Conservation (phyloP, 2,113 vertebrate species). For the Glaucidium brasilianum region DNA sequence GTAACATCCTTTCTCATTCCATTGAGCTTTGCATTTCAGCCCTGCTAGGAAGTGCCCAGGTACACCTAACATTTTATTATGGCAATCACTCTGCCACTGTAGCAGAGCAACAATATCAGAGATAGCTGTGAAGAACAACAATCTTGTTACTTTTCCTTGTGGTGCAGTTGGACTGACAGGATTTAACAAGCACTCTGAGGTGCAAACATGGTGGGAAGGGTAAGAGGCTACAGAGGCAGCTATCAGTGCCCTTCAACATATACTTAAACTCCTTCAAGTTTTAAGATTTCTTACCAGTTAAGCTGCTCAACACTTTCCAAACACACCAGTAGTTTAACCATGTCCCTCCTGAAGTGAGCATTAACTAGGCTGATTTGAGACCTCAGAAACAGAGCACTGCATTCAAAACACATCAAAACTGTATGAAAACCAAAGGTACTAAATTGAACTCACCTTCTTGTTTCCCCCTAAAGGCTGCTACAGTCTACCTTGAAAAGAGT, state of each 20-base stretch:
- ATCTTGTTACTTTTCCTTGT: too few species aligned
- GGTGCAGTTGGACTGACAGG: too few species aligned
- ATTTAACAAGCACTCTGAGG: neutral
- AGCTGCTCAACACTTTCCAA: neutral
- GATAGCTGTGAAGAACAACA: neutral
- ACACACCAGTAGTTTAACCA: neutral
- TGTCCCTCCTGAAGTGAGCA: accelerated
- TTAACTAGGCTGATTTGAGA: neutral
- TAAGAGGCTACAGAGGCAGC: neutral
- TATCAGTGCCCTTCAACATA: neutral
- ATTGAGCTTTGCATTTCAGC: neutral
- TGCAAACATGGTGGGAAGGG: neutral
- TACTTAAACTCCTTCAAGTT: neutral
- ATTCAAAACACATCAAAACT: neutral
- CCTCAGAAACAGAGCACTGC: neutral
- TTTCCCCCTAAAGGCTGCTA: neutral
- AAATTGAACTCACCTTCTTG: neutral
- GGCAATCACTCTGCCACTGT: neutral
- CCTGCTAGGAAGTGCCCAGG: neutral
- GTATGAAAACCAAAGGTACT: neutral
- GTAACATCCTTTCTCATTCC: neutral
- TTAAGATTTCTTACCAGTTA: neutral
- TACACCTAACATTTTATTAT: neutral
- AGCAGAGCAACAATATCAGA: accelerated
- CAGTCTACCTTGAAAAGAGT: neutral